Base-by-base conservation (phyloP, 2,113 vertebrate species). In the Hippocampus comes region DNA sequence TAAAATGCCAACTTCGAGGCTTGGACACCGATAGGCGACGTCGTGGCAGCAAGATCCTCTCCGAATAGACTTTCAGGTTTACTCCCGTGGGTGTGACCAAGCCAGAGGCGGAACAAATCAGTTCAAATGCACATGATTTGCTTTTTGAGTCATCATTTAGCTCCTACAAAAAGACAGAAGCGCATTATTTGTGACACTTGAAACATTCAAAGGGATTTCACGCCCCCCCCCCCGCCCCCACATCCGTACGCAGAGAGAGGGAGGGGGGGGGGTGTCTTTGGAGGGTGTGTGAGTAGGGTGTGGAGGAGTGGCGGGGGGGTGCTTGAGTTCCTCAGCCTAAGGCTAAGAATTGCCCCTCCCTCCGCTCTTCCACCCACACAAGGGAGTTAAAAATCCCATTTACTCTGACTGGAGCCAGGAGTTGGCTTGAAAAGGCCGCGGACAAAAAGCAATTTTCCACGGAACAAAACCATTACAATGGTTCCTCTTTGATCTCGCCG, bases 401-500 rank as follows among this genome's bases (percentile, higher is more conserved):
- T 94, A 90, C 89, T 89, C 91, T 92, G 92, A 93, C 91, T 92
- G 93, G 93, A 95, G 94, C 93, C 93, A 89, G 92, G 91, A 93
- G 86, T 90, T 89, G 91, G 90, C 93, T 94, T 93, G 91, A 94
- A 94, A 94, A 93, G 91, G 91, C 93, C 87, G 84, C 82, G 90
- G 93, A 98, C 95, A 97, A 97, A 95, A 91, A 94, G 92, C 94
- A 93, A 98, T 98, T 98, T 96, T 97, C 95, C 95, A 96, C 92
- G 95, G 94, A 94, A 95, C 96, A 96, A 92, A 96, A 94, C 93
- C 93, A 93, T 93, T 93, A 96, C 95, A 98, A 98, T 96, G 89
- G 94, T 85, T 88, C 79, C 75, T 89, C 95, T 98, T 97, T 98
- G 95, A 98, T 97, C 96, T 94, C 83, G 70, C 81, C 86, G 88